These are phyloP conservation scores for Euclidia mi DNA, from an alignment of 2,888 invertebrate genomes.

Conservation along the genomic window DNA sequence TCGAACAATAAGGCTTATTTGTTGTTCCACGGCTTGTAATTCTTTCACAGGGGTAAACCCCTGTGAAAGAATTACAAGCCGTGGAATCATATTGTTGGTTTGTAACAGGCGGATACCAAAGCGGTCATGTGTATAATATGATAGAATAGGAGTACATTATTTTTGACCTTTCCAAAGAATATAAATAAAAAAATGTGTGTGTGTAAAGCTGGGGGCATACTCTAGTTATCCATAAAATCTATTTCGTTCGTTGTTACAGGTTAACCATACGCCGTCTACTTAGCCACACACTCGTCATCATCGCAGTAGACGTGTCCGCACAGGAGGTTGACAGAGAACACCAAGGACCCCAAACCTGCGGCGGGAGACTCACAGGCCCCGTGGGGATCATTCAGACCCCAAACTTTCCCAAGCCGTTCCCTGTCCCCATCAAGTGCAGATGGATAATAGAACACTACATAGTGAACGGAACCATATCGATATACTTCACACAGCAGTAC, in stretches of 20 bases:
- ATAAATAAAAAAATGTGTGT: too few species aligned
- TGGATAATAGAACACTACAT: slow-evolving; percentile 96
- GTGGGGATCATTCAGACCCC: slow-evolving; percentile 95
- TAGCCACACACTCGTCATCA: slow-evolving; percentile 74
- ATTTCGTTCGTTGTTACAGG: slow-evolving; percentile 83
- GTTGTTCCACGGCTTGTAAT: too few species aligned
- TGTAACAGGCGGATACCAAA: too few species aligned
- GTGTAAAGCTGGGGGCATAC: too few species aligned
- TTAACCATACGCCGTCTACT: slow-evolving; percentile 73
- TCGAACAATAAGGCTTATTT: too few species aligned
- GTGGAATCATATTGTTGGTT: too few species aligned
- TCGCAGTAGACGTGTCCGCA: slow-evolving; percentile 68
- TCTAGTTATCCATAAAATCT: too few species aligned
- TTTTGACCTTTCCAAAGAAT: too few species aligned
- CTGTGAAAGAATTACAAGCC: too few species aligned
- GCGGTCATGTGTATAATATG: too few species aligned
- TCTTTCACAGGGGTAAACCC: too few species aligned
- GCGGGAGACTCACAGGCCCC: slow-evolving; percentile 91
- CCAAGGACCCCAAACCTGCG: slow-evolving; percentile 89
- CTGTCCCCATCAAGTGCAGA: slow-evolving; percentile 95
- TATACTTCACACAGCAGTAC: slow-evolving; percentile 97
- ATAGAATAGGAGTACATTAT: too few species aligned
- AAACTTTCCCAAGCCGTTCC: slow-evolving; percentile 95
- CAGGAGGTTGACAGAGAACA: slow-evolving; percentile 74
- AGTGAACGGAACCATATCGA: slow-evolving; percentile 93